Percentiles rank a stretch among this genome's conserved stretches.
phyloP scores from a whole-genome alignment of 2,888 invertebrate genomes.

The Lottia gigantea region DNA sequence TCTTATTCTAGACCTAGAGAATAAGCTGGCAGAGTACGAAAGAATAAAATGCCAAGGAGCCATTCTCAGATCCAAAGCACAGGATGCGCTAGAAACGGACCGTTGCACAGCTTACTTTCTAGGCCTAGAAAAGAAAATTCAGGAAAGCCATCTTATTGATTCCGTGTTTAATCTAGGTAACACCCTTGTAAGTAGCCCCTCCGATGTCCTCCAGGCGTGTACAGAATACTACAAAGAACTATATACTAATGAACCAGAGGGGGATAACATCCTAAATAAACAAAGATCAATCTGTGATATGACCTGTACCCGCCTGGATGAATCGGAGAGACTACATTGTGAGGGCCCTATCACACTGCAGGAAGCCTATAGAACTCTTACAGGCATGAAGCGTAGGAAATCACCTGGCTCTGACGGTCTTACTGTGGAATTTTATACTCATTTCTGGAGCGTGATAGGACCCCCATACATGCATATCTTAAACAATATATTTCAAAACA shows the following conservation, averaged over 20 bases:
- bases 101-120: not conserved
- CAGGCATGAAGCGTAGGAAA: slow-evolving; percentile 28
- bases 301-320: not conserved
- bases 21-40: not conserved
- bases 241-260: not conserved
- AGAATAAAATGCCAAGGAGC: not conserved
- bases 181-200: not conserved
- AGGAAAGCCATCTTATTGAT: not conserved
- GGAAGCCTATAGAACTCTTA: slow-evolving; percentile 19
- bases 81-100: not conserved
- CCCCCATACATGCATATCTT: slow-evolving; percentile 21
- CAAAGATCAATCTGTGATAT: not conserved
- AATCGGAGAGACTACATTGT: not conserved
- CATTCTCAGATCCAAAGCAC: not conserved
- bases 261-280: not conserved
- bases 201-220: not conserved
- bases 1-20: not conserved
- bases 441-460: slow-evolving; percentile 5
- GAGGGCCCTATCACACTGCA: slow-evolving; percentile 14
- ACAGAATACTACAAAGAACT: not conserved
- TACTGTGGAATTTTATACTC: slow-evolving; percentile 9
- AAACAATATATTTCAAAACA: slow-evolving; percentile 21
- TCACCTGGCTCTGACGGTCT: slow-evolving; percentile 15
- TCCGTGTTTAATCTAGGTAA: not conserved
- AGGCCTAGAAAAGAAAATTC: not conserved